Evolutionary conservation across 1,140 invertebrate species (phyloP).

Genomic region (Drosophila pachea): DNA sequence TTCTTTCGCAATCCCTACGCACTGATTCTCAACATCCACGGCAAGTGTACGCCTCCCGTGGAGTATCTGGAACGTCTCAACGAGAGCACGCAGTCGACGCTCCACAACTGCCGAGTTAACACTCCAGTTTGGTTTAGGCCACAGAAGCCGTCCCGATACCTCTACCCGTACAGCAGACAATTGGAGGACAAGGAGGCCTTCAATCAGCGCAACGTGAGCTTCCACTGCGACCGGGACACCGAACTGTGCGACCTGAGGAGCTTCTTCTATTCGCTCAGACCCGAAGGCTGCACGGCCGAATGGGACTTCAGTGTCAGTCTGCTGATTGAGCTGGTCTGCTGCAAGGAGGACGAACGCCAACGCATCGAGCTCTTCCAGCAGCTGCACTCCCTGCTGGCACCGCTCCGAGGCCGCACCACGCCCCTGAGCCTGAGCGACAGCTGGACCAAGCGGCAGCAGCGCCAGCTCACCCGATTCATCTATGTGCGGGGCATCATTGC

Average conservation of each 20-base stretch:
- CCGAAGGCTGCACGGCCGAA: background rate
- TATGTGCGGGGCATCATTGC: conserved; percentile 59
- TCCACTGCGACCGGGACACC: conserved; percentile 32
- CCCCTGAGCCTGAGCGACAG: conserved; percentile 11
- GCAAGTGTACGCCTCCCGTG: conserved; percentile 47
- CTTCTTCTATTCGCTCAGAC: conserved; percentile 30
- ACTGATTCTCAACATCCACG: conserved; percentile 52
- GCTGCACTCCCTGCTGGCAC: conserved; percentile 28
- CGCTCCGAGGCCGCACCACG: conserved; percentile 4
- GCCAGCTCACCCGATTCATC: conserved; percentile 20
- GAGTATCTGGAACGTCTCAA: conserved; percentile 46
- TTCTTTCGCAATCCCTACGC: conserved; percentile 38
- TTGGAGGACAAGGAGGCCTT: conserved; percentile 57
- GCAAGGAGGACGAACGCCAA: background rate
- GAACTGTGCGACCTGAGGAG: conserved; percentile 42
- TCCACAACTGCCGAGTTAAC: background rate
- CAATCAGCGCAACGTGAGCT: conserved; percentile 50
- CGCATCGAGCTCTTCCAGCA: conserved; percentile 41
- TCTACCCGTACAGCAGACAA: conserved; percentile 43
- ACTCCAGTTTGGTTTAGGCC: background rate
- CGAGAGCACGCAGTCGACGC: background rate
- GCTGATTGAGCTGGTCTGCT: conserved; percentile 45
- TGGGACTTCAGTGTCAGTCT: conserved; percentile 57
- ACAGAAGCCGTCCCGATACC: fast-evolving
- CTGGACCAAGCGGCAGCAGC: conserved; percentile 5